Evolutionary conservation across 2,888 invertebrate species (phyloP).

Genomic region (Aleiodes testaceus): DNA sequence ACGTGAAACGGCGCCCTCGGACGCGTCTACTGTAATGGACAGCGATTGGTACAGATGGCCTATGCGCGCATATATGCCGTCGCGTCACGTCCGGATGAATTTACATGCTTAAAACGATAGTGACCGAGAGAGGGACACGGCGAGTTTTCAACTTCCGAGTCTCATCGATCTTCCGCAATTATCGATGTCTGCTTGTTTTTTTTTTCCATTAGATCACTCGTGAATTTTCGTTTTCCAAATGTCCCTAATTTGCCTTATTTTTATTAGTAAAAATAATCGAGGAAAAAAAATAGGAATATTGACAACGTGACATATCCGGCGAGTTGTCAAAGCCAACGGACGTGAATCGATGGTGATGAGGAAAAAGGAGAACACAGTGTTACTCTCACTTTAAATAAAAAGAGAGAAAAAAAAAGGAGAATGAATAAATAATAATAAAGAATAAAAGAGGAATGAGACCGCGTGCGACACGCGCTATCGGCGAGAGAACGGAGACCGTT

Average conservation of each 20-base stretch:
- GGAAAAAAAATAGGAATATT: conserved; percentile 12
- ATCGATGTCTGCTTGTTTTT: conserved; percentile 25
- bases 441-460: conserved; percentile 31
- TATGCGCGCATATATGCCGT: conserved; percentile 61
- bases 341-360: conserved; percentile 30
- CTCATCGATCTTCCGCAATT: conserved; percentile 28
- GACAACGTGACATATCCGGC: conserved; percentile 25
- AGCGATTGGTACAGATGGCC: conserved; percentile 68
- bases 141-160: conserved; percentile 34
- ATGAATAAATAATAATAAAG: neutral
- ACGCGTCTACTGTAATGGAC: conserved; percentile 63
- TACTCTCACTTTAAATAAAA: conserved; percentile 3
- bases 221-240: neutral
- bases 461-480: conserved; percentile 41
- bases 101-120: conserved; percentile 28
- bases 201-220: conserved; percentile 2
- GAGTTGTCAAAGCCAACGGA: conserved; percentile 26
- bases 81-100: conserved; percentile 64
- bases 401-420: conserved; percentile 2
- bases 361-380: conserved; percentile 6
- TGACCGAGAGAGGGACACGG: conserved; percentile 21
- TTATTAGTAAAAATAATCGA: conserved; percentile 4
- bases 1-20: conserved; percentile 56
- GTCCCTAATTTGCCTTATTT: neutral
- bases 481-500: conserved; percentile 50